These are phyloP conservation scores for Perodicticus potto DNA, from an alignment of 2,797 vertebrate species.

Conservation along the genomic window DNA sequence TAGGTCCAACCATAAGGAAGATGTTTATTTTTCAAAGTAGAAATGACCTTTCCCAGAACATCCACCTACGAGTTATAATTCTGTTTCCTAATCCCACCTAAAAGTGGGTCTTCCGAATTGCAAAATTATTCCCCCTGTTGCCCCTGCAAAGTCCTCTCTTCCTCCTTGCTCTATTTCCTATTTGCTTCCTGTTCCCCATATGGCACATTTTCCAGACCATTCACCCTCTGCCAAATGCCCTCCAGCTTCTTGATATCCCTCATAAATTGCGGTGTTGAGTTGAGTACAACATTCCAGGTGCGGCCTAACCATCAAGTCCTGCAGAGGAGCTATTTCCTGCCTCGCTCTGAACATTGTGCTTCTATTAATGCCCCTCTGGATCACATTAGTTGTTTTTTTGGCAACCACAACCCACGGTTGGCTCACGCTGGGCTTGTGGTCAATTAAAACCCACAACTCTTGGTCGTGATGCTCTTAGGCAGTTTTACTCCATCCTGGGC, in stretches of 20 bases:
- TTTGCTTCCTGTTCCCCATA: not conserved
- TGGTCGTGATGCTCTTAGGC: not conserved
- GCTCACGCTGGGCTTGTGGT: constrained; percentile 77
- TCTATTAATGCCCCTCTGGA: constrained; percentile 67
- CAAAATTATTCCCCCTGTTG: not conserved
- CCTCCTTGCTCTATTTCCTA: not conserved
- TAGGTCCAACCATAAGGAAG: not conserved
- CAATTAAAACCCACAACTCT: constrained; percentile 81
- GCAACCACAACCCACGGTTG: constrained; percentile 77
- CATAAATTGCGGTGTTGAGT: fast-evolving
- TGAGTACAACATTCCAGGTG: constrained; percentile 5
- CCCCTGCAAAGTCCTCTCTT: not conserved
- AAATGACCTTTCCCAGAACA: not conserved
- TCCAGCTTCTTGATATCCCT: not conserved
- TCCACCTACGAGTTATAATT: not conserved
- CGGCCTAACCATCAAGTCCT: not conserved
- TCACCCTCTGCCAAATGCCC: constrained; percentile 41
- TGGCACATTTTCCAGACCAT: not conserved
- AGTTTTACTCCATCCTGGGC: constrained; percentile 41
- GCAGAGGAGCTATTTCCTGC: constrained; percentile 72
- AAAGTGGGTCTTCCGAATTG: not conserved
- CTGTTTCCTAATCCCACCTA: not conserved
- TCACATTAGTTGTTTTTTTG: constrained; percentile 53
- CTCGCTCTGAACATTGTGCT: not conserved
- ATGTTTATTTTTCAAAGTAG: not conserved